Conservation (phyloP, 1,140 invertebrate species). For the Listronotus bonariensis region DNA sequence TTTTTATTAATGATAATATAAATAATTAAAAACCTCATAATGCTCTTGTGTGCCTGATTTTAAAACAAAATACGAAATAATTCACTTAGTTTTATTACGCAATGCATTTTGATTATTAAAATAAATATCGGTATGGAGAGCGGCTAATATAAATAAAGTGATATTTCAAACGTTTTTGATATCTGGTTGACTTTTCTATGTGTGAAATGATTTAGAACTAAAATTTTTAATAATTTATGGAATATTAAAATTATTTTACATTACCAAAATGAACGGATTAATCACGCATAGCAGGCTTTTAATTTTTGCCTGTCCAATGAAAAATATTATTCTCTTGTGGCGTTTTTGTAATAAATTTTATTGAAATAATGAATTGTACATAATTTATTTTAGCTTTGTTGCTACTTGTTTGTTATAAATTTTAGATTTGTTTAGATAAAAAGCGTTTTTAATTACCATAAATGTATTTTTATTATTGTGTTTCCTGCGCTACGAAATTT, state of each 20-base stretch:
- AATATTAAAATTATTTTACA: conserved; percentile 37
- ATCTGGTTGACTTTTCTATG: conserved; percentile 28
- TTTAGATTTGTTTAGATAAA: too few species aligned
- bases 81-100: conserved; percentile 10
- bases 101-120: conserved; percentile 5
- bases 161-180: conserved; percentile 34
- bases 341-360: conserved; percentile 6
- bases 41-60: too few species aligned
- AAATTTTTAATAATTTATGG: conserved; percentile 32
- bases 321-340: conserved; percentile 26
- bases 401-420: background rate
- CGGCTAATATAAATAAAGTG: conserved; percentile 30
- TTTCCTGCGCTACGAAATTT: too few species aligned
- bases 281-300: conserved; percentile 21
- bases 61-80: conserved; percentile 5
- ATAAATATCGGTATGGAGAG: background rate
- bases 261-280: conserved; percentile 34
- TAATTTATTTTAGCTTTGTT: conserved; percentile 7
- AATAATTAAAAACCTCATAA: too few species aligned
- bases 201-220: conserved; percentile 23
- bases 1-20: too few species aligned
- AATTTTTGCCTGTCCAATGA: conserved; percentile 18
- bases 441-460: too few species aligned
- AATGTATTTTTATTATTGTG: too few species aligned
- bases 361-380: conserved; percentile 1